Percentiles rank a stretch among this genome's conserved stretches.
Conservation (phyloP, 2,797 vertebrate species). For the Cheirogaleus major region DNA sequence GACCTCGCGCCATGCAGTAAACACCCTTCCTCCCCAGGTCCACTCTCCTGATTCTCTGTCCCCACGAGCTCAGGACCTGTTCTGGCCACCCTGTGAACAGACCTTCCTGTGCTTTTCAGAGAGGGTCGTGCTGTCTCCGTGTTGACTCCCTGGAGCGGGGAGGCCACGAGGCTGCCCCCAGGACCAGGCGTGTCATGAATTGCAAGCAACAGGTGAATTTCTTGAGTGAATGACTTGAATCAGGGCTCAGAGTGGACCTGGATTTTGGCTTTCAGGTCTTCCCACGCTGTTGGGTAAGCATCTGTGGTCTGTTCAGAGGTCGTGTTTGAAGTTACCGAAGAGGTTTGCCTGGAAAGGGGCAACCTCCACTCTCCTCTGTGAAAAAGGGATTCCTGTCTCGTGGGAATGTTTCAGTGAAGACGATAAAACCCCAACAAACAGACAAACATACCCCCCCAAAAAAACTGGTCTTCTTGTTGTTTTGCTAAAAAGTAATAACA, state of each 20-base stretch:
- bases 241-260: neutral
- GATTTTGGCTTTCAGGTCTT: too few relatives aligned
- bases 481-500: neutral
- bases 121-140: fast-evolving
- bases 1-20: fast-evolving
- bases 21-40: neutral
- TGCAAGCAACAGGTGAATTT: neutral
- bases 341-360: neutral
- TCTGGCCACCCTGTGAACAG: neutral
- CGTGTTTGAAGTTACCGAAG: neutral
- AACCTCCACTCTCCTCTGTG: fast-evolving
- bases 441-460: neutral
- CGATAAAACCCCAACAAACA: neutral
- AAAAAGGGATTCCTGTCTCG: neutral
- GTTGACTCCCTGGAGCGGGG: neutral
- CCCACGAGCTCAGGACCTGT: fast-evolving
- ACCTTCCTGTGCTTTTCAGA: neutral
- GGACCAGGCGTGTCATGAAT: neutral
- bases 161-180: neutral
- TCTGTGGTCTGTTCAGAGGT: neutral
- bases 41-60: neutral
- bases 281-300: too few relatives aligned
- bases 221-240: neutral
- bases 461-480: neutral
- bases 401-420: neutral